Evolutionary conservation across 2,888 invertebrate species (phyloP), one percentile per base, ranked within the genome.

Genomic region (Catocala fraxini): DNA sequence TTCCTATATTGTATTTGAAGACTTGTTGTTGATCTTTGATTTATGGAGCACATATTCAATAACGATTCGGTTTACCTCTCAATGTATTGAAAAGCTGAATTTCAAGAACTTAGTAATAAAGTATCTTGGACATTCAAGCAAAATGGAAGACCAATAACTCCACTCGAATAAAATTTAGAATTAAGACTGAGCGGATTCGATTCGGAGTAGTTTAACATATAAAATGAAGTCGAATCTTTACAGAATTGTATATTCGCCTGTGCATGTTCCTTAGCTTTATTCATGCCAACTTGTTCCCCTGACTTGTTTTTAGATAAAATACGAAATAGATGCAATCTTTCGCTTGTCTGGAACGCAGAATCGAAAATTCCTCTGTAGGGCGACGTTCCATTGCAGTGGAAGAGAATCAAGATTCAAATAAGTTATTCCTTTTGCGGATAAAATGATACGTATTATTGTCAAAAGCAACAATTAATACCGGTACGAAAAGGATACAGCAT

Each of bases 251-350:
- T 62, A 73, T 79, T 70, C 72, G 71, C 75, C 68, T 81, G 81
- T 77, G 71, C 68, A 75, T 77, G 73, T 63, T 68, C 63, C 75
- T 65, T 75, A 83, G 77, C 83, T 85, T 84, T 84, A 83, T 85
- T 77, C 72, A 65, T 76, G 79, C 77, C 79, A 80, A 84, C 83
- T 83, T 80, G 81, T 81, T 78, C 73, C 66, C 79, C 56, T 56
- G 75, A 71, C 75, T 80, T 82, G 83, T 85, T 88, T 88, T 88
- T 85, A 83, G 83, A 87, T 83, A 86, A 86, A 87, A 88, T 80
- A 79, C 80, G 78, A 82, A 84, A 88, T 81, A 81, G 86, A 87
- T 87, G 87, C 88, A 86, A 90, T 88, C 85, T 86, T 82, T 76
- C 65, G 75, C 70, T 79, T 83, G 82, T 85, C 83, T 73, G 70